Evolutionary conservation across 2,797 vertebrate species (phyloP), one percentile per base, ranked within the genome.

Genomic region (Tamandua tetradactyla): DNA sequence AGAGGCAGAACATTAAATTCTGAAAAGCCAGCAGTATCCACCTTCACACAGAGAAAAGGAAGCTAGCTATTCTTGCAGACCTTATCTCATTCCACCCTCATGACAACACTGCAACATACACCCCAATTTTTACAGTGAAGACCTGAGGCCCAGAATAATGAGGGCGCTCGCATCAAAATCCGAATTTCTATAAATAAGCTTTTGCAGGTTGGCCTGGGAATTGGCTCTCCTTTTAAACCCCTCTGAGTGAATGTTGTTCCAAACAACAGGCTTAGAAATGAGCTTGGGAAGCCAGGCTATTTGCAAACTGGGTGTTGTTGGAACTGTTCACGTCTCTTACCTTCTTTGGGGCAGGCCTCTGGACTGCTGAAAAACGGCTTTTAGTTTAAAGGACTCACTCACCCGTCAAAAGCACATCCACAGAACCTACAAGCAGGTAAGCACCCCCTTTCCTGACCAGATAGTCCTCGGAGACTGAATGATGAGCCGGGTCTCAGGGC

Each of bases 261-360:
- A 47, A 55, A 78, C 42, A 76, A 64, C 66, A 87, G 89, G 68
- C 75, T 95, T 79, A 2, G 32, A 76, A 87, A 89, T 89, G 87
- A 59, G 72, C 49, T 84, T 78, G 92, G 79, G 47, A 89, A 91
- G 74, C 18, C 62, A 55, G 72, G n/a, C 40, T 47, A 37, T 79
- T 61, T 62, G 27, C 75, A 94, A 83, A 91, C 37, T 13, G 37
- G 72, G 42, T 71, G 25, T 14, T 7, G 18, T 71, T 47, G 30
- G 78, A 64, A 44, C 7, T 0, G 7, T 37, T 23, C 42, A 9
- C 25, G 25, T 69, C 42, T 83, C 84, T 86, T n/a, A 62, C 27
- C 62, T 62, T 47, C 13, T 61, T 12, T 11, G 2, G 62, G 35
- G 37, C 52, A n/a, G 12, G 25, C 55, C 59, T 55, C 82, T 49